Base-by-base conservation (phyloP, 2,797 vertebrate species). In the Xyrichtys novacula region DNA sequence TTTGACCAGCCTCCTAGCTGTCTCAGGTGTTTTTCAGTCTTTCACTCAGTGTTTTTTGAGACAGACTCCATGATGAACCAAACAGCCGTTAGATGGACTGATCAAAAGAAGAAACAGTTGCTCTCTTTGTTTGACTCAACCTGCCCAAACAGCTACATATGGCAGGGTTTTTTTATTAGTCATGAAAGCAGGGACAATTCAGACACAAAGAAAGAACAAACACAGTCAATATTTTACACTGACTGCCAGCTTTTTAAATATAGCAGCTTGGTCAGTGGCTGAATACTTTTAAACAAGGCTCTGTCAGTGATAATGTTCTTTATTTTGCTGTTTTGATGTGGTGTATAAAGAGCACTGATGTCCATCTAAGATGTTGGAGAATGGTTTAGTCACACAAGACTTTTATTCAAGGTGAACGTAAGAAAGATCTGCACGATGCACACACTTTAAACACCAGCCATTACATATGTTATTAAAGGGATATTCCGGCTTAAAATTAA, bases 41-140 rank as follows among this genome's bases (percentile, higher is more conserved):
- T 22, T 50, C 5, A 54, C 17, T 40, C 12, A 6, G 1, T 23
- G 22, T 52, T 8, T 47, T 16, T 2, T 31, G 34, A 65, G 15
- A 43, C 28, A 14, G 10, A 8, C 25, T 71, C 34, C 32, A 34
- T 12, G 32, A 65, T 64, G 28, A 66, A 26, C 65, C 22, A 70
- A 65, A 36, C 64, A 62, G 25, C 48, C 34, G 46, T 71, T 68
- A 44, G 43, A 62, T 42, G 34, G 34, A 55, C 22, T 39, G 40
- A 69, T 70, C 47, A 59, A 73, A 64, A 53, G 50, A 62, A 66
- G 50, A 62, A 66, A 60, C 32, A 49, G 47, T 47, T 50, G 40
- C 20, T 19, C 34, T 32, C 36, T 65, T 23, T 53, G 20, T 64
- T 80, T 32, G n/a, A 14, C 50, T 26, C n/a, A 64, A 44, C 32